Evolutionary conservation across 1,140 invertebrate genomes (phyloP), one percentile per base, ranked within the genome.

Genomic region (Eumeta japonica): DNA sequence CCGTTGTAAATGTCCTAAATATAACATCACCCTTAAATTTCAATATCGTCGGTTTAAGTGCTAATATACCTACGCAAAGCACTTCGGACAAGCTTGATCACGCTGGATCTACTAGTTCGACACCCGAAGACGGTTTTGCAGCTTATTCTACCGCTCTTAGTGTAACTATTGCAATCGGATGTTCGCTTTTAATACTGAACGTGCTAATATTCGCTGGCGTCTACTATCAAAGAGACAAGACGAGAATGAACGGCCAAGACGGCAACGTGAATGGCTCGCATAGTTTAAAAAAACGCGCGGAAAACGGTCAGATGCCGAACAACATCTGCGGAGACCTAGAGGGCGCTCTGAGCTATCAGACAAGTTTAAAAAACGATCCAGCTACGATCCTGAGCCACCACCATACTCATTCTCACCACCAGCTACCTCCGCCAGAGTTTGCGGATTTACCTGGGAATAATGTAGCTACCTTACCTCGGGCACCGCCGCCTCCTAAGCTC

Each of bases 101-200:
- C 20, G 46, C 59, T 3, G 75, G 76, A 13, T 79, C 79, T 0
- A 75, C 80, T 1, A 62, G 79, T 13, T 75, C 80, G 1, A 78
- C 81, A n/a, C 83, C 87, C 1, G 88, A 87, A 62, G 88, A 92
- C 36, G 89, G 89, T 1, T 92, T 91, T 48, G 87, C 88, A 0
- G 87, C 88, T 1, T 93, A 92, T 55, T 90, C 88, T 0, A 93
- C 91, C 0, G 90, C 90, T 1, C 65, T 95, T 4, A 90, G 88
- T 58, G 88, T 96, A 0, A 95, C 92, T 2, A 92, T 97, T 46
- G 92, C 92, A n/a, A 93, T 97, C 37, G 94, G 94, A 2, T 93
- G 91, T 50, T 91, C 88, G 2, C 66, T 96, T 14, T 77, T 96
- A 10, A 88, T 95, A 43, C 73, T 96, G 4, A 96, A 96, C 58